phyloP scores from a whole-genome alignment of 2,888 invertebrate species.

The Carcina quercana region DNA sequence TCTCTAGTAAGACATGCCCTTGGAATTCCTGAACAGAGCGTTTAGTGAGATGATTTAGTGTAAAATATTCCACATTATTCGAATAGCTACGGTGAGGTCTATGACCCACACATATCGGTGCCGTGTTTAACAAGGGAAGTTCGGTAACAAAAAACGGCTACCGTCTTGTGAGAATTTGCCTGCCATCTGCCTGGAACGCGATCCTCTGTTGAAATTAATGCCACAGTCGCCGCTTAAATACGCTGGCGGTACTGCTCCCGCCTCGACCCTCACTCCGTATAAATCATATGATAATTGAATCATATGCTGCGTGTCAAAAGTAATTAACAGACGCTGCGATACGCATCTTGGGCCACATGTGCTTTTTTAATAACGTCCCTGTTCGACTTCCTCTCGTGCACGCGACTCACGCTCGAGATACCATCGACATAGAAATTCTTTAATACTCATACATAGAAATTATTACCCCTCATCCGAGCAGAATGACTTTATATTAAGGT shows the following conservation, averaged over 20 bases:
- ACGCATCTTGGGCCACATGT: conserved; percentile 69
- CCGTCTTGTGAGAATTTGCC: conserved; percentile 52
- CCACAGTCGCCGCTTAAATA: conserved; percentile 65
- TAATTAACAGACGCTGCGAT: conserved; percentile 71
- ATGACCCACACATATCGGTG: conserved; percentile 53
- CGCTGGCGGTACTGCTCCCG: conserved; percentile 35
- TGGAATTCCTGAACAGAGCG: conserved; percentile 8
- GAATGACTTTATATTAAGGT: conserved; percentile 63
- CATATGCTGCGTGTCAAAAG: conserved; percentile 73
- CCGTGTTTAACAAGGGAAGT: conserved; percentile 40
- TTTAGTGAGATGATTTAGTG: conserved; percentile 8
- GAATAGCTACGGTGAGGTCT: conserved; percentile 17
- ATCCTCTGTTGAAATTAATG: conserved; percentile 50
- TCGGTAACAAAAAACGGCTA: conserved; percentile 38
- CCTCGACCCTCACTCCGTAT: conserved; percentile 47
- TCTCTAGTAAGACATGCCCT: too few species aligned
- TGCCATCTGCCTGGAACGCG: conserved; percentile 57
- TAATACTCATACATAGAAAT: conserved; percentile 58
- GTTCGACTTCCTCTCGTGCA: conserved; percentile 58
- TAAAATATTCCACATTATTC: conserved; percentile 17
- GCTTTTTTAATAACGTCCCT: conserved; percentile 67
- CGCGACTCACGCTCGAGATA: conserved; percentile 65
- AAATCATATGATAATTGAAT: conserved; percentile 75
- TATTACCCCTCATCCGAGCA: conserved; percentile 47
- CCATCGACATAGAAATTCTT: conserved; percentile 64